Conservation (phyloP, 2,888 invertebrate species). For the Apamea anceps region DNA sequence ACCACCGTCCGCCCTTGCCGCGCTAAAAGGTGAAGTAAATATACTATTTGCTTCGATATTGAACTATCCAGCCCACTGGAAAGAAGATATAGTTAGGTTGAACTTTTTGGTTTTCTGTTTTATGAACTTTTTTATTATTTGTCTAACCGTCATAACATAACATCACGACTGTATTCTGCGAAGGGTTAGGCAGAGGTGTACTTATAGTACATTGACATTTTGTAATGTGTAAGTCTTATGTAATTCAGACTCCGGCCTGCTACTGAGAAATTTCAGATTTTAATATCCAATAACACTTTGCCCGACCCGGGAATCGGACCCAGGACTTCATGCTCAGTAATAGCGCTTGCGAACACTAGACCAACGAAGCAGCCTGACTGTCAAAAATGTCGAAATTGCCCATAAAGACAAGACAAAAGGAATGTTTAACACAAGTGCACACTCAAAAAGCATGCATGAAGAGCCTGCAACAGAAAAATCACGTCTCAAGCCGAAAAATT, state of each 20-base stretch:
- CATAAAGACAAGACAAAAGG: neutral
- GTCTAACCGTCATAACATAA: neutral
- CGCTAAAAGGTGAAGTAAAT: conserved; percentile 95
- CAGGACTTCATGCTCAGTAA: neutral
- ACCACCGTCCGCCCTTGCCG: conserved; percentile 96
- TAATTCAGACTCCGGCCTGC: neutral
- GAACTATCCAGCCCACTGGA: conserved; percentile 88
- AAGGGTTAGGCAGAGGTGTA: neutral
- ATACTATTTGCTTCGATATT: conserved; percentile 95
- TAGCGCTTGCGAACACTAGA: neutral
- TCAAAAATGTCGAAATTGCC: too few relatives aligned
- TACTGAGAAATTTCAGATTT: neutral
- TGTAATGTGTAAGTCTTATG: neutral
- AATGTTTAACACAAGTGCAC: neutral
- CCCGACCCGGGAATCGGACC: neutral
- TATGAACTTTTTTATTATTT: neutral
- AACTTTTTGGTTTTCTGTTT: conserved; percentile 16
- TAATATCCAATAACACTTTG: neutral
- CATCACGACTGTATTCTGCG: neutral
- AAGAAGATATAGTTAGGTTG: conserved; percentile 62
- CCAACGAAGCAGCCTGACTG: neutral
- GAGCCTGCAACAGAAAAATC: neutral
- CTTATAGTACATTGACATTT: too few relatives aligned
- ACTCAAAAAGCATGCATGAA: neutral
- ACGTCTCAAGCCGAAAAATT: neutral